Conservation (phyloP, 2,888 invertebrate genomes). For the Allygus modestus region DNA sequence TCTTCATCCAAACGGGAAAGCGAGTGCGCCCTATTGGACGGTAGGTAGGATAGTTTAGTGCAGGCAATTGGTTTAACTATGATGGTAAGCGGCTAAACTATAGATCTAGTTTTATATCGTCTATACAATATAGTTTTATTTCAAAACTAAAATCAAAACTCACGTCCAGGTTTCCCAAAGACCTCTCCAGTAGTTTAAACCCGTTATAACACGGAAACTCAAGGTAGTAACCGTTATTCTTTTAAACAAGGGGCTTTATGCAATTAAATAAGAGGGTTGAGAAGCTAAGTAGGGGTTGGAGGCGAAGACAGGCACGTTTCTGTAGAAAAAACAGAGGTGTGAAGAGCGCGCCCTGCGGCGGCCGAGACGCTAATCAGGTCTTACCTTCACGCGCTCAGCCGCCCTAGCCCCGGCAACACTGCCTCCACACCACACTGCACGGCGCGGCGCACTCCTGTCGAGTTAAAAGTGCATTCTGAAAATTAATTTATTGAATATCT, state of each 20-base stretch:
- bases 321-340: conserved; percentile 37
- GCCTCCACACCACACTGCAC: neutral
- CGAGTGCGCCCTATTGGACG: no score
- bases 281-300: conserved; percentile 28
- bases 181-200: neutral
- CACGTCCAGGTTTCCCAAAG: neutral
- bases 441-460: neutral
- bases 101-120: no score
- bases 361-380: neutral
- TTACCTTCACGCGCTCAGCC: neutral
- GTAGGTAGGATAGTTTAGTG: no score
- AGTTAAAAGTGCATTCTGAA: no score
- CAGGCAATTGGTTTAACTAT: no score
- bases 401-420: neutral
- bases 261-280: conserved; percentile 46
- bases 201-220: conserved; percentile 10
- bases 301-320: conserved; percentile 47
- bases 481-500: no score
- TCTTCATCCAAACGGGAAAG: no score
- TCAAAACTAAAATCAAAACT: no score
- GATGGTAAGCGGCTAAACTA: no score
- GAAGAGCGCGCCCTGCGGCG: conserved; percentile 12
- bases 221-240: conserved; percentile 9
- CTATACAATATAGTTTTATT: no score
- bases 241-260: conserved; percentile 39